Conservation (phyloP, 2,888 invertebrate species). For the Sarcophaga rosellei region DNA sequence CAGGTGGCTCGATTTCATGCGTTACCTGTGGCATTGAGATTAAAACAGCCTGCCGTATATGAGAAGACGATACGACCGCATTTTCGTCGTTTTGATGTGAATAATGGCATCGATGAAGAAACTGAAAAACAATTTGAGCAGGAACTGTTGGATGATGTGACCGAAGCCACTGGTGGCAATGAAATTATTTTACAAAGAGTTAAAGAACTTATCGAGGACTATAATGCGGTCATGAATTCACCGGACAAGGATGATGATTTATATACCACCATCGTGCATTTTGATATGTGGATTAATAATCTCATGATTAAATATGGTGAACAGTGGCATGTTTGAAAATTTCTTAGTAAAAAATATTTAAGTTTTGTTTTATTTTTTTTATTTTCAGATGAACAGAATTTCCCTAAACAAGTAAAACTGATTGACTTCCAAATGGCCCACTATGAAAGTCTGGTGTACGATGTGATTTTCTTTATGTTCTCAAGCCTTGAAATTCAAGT, state of each 20-base stretch:
- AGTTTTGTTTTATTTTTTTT: not conserved
- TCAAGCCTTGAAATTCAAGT: slow-evolving; percentile 82
- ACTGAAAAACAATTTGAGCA: slow-evolving; percentile 31
- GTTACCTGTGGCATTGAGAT: slow-evolving; percentile 83
- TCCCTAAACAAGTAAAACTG: slow-evolving; percentile 82
- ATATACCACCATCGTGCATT: slow-evolving; percentile 83
- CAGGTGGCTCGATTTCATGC: slow-evolving; percentile 84
- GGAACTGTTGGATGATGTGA: slow-evolving; percentile 70
- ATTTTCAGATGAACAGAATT: slow-evolving; percentile 75
- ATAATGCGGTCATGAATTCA: slow-evolving; percentile 71
- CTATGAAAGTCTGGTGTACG: slow-evolving; percentile 82
- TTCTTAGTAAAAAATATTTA: not conserved
- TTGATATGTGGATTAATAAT: slow-evolving; percentile 85
- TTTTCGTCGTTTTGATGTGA: slow-evolving; percentile 75
- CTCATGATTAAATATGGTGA: slow-evolving; percentile 82
- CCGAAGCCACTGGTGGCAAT: slow-evolving; percentile 66
- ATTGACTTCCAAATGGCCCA: slow-evolving; percentile 84
- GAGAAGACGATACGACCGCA: slow-evolving; percentile 80
- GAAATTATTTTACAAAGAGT: slow-evolving; percentile 68
- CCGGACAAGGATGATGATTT: slow-evolving; percentile 77
- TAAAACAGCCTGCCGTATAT: slow-evolving; percentile 81
- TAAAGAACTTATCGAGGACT: slow-evolving; percentile 68
- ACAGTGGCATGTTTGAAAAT: not conserved
- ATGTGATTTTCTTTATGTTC: slow-evolving; percentile 83
- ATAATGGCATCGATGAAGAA: slow-evolving; percentile 63